Conservation (phyloP, 2,113 vertebrate genomes). For the Tauraco erythrolophus region DNA sequence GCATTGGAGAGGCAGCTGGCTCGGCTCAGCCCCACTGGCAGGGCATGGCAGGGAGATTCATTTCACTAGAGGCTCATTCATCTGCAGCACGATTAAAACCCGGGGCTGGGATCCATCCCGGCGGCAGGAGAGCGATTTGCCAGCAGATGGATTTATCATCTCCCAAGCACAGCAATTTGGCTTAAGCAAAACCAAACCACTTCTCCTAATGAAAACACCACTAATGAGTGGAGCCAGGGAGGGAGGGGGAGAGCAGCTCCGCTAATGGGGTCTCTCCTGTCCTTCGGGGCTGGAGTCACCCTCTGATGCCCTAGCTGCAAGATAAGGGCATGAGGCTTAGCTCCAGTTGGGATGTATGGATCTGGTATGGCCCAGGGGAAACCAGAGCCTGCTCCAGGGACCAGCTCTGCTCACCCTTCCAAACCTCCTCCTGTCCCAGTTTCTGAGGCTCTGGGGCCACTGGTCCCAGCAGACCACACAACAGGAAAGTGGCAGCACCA, state of each 20-base stretch:
- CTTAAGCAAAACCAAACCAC: conserved; percentile 70
- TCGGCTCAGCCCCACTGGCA: fast-evolving
- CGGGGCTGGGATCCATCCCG: conserved; percentile 20
- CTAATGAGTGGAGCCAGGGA: conserved; percentile 30
- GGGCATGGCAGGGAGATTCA: background rate
- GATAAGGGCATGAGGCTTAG: background rate
- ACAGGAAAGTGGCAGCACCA: background rate
- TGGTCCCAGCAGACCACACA: background rate
- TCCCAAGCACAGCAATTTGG: conserved; percentile 62
- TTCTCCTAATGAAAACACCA: conserved; percentile 71
- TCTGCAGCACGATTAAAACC: conserved; percentile 5
- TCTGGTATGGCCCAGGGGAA: fast-evolving
- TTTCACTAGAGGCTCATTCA: conserved; percentile 43
- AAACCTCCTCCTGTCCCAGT: background rate
- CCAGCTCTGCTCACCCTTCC: background rate
- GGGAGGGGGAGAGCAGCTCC: background rate
- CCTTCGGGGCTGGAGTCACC: fast-evolving
- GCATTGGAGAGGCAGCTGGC: background rate
- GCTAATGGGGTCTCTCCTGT: background rate
- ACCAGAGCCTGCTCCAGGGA: background rate
- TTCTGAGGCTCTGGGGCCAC: background rate
- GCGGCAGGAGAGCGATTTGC: conserved; percentile 33
- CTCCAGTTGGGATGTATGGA: background rate
- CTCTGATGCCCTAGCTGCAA: background rate
- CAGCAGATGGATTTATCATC: conserved; percentile 68